Evolutionary conservation across 2,888 invertebrate species (phyloP).

Genomic region (Tetrapedia diversipes): DNA sequence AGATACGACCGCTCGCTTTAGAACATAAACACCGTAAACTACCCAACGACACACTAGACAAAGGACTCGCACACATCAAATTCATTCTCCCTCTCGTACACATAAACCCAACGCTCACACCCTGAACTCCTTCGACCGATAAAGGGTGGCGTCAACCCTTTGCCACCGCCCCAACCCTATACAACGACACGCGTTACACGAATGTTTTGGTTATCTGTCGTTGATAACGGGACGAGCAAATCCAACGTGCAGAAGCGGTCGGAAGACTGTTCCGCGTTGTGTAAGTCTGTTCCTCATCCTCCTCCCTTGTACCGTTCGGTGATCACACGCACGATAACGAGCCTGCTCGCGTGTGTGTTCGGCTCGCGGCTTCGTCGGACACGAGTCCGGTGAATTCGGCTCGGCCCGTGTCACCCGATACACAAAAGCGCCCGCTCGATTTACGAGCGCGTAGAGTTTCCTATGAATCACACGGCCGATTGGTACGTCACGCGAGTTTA

Average conservation of each 20-base stretch:
- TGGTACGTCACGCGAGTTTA: not conserved
- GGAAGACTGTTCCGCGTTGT: constrained; percentile 48
- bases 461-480: constrained; percentile 34
- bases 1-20: too few species aligned
- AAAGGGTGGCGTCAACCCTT: constrained; percentile 21
- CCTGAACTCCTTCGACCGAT: not conserved
- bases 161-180: constrained; percentile 22
- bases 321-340: constrained; percentile 62
- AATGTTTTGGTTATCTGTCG: constrained; percentile 60
- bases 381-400: constrained; percentile 52
- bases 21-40: too few species aligned
- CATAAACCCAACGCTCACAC: too few species aligned
- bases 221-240: constrained; percentile 58
- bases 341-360: constrained; percentile 57
- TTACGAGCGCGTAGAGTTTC: constrained; percentile 61
- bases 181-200: constrained; percentile 53
- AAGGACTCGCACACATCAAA: too few species aligned
- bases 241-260: constrained; percentile 53
- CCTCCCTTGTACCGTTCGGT: constrained; percentile 17
- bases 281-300: constrained; percentile 31
- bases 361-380: constrained; percentile 59
- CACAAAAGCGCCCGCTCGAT: constrained; percentile 68
- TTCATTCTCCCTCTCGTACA: too few species aligned
- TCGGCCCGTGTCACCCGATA: constrained; percentile 64
- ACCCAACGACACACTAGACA: too few species aligned